Evolutionary conservation across 2,888 invertebrate species (phyloP).

Genomic region (Oscheius onirici): DNA sequence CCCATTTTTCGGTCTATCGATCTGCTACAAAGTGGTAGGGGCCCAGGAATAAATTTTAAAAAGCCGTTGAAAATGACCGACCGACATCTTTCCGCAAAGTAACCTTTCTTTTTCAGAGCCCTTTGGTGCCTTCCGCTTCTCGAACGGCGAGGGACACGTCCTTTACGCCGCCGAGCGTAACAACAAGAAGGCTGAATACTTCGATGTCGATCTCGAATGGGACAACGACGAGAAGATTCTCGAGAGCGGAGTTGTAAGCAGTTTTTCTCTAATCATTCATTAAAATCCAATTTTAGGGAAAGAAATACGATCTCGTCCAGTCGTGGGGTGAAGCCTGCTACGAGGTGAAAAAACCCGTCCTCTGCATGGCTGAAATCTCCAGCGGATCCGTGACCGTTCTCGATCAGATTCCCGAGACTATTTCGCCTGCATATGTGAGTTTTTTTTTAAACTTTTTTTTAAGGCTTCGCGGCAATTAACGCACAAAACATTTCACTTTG

Average conservation of each 20-base stretch:
- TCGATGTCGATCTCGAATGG: constrained; percentile 68
- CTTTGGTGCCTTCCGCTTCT: constrained; percentile 64
- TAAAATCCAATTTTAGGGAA: constrained; percentile 52
- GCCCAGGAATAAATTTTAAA: no score
- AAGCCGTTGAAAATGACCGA: no score
- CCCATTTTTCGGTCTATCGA: no score
- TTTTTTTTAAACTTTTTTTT: no score
- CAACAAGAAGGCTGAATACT: constrained; percentile 59
- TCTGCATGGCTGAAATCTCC: constrained; percentile 63
- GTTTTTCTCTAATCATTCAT: not conserved
- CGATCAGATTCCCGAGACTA: constrained; percentile 54
- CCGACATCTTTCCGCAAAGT: no score
- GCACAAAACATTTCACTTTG: no score
- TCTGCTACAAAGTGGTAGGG: no score
- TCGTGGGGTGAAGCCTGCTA: constrained; percentile 67
- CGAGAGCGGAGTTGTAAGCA: constrained; percentile 55
- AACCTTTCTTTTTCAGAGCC: constrained; percentile 47
- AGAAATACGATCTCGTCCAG: constrained; percentile 62
- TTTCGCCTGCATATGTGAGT: constrained; percentile 59
- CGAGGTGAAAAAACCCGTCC: constrained; percentile 62
- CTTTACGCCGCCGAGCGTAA: constrained; percentile 67
- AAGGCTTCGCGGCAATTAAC: no score
- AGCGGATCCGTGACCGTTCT: constrained; percentile 55
- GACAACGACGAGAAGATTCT: constrained; percentile 62
- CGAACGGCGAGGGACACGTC: constrained; percentile 64